Base-by-base conservation (phyloP, 2,797 vertebrate genomes). In the Remorina albescens region DNA sequence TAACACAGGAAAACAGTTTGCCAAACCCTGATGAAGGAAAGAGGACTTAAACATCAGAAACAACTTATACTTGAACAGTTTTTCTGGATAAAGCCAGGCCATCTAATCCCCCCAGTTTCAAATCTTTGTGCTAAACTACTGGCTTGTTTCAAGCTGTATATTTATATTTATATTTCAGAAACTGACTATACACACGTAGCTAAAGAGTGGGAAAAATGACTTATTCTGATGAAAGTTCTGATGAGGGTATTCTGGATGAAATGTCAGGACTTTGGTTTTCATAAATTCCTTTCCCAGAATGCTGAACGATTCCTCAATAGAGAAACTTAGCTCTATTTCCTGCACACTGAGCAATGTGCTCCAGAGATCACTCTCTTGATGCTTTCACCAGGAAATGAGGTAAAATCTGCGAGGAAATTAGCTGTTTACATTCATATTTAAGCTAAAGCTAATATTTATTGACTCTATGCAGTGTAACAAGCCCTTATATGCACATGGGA, bases 381-480 rank as follows among this genome's bases (percentile, higher is more conserved):
- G 46, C 18, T n/a, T 75, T 71, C 39, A 26, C 9, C 63, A 83
- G 88, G 85, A 91, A 88, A 90, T 87, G 3, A 87, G 73, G 53
- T 80, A 15, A 85, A 39, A 65, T 44, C 16, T 71, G 18, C 8
- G 28, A 79, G 89, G 87, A 91, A 91, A 88, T 88, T 61, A 75
- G 74, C 21, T 79, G 75, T 91, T 91, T 90, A 66, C 26, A 4
- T 69, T 89, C 59, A 63, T 72, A 74, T 86, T 84, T 59, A 71
- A 56, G 67, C 62, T 71, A 70, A 77, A 81, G 56, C 65, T 82
- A 89, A 88, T 91, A 89, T 85, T 83, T 89, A 82, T 76, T 71
- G 60, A 75, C 78, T 67, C 49, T 51, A 39, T 71, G 57, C 3
- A 55, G 64, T 41, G 60, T 41, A 70, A 74, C 54, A 62, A 65